These are phyloP conservation scores for Poeciliopsis turrubarensis DNA, from an alignment of 2,113 vertebrate species.

Conservation along the genomic window DNA sequence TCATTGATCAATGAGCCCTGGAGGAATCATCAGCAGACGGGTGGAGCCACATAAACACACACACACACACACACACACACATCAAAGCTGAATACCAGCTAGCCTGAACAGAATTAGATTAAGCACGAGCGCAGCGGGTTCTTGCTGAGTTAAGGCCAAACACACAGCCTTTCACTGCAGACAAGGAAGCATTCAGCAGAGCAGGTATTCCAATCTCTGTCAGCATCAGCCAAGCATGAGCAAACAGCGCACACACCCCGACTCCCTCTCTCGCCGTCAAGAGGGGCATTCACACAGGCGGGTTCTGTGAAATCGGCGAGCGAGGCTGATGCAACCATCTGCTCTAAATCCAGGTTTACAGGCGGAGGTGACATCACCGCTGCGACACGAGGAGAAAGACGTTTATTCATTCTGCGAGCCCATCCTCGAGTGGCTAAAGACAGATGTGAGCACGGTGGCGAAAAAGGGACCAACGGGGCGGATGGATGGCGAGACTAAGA, in stretches of 20 bases:
- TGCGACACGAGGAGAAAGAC: conserved; percentile 50
- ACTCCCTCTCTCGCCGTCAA: background rate
- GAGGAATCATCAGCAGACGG: conserved; percentile 16
- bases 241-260: conserved; percentile 16
- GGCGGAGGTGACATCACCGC: conserved; percentile 51
- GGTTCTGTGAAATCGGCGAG: conserved; percentile 9
- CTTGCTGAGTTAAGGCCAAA: conserved; percentile 54
- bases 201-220: conserved; percentile 46
- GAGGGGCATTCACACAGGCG: background rate
- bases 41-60: conserved; percentile 17
- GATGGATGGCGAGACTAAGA: conserved; percentile 12
- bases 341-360: conserved; percentile 22
- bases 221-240: conserved; percentile 46
- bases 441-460: conserved; percentile 14
- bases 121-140: conserved; percentile 23
- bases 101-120: conserved; percentile 16
- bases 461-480: conserved; percentile 9
- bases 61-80: conserved; percentile 13
- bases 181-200: conserved; percentile 61
- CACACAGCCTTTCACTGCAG: conserved; percentile 52
- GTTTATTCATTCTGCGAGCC: conserved; percentile 51
- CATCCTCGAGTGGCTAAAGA: conserved; percentile 41
- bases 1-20: conserved; percentile 25
- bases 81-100: conserved; percentile 9
- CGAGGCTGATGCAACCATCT: conserved; percentile 50